These are phyloP conservation scores for Drosophila setifemur DNA, from an alignment of 1,140 invertebrate genomes.

Conservation along the genomic window DNA sequence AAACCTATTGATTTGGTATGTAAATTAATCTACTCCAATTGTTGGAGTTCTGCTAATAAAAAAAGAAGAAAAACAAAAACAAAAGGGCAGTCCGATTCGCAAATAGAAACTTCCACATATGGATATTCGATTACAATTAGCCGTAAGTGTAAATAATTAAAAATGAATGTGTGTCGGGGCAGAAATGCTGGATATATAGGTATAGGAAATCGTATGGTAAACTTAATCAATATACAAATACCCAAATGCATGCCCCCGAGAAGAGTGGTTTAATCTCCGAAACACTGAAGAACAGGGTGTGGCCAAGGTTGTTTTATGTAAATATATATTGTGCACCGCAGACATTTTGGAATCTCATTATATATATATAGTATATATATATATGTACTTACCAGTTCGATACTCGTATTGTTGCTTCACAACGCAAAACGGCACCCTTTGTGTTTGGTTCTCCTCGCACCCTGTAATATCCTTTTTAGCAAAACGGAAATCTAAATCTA, in stretches of 20 bases:
- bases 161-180: not conserved
- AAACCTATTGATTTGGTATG: conserved; percentile 56
- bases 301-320: conserved; percentile 49
- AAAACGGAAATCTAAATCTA: too few relatives aligned
- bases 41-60: too few relatives aligned
- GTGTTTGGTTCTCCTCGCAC: conserved; percentile 37
- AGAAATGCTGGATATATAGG: too few relatives aligned
- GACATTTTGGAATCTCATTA: conserved; percentile 22
- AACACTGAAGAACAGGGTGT: conserved; percentile 14
- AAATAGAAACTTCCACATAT: conserved; percentile 16
- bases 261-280: not conserved
- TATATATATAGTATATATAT: too few relatives aligned
- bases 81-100: not conserved
- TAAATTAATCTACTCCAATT: conserved; percentile 49
- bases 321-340: conserved; percentile 34
- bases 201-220: not conserved
- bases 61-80: too few relatives aligned
- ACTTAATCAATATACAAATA: conserved; percentile 15
- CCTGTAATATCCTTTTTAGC: conserved; percentile 55
- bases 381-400: conserved; percentile 30
- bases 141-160: conserved; percentile 64
- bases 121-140: conserved; percentile 46
- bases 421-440: conserved; percentile 9
- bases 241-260: not conserved
- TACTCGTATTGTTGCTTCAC: conserved; percentile 41